phyloP scores from a whole-genome alignment of 2,888 invertebrate genomes.

The Tetranychus piercei region DNA sequence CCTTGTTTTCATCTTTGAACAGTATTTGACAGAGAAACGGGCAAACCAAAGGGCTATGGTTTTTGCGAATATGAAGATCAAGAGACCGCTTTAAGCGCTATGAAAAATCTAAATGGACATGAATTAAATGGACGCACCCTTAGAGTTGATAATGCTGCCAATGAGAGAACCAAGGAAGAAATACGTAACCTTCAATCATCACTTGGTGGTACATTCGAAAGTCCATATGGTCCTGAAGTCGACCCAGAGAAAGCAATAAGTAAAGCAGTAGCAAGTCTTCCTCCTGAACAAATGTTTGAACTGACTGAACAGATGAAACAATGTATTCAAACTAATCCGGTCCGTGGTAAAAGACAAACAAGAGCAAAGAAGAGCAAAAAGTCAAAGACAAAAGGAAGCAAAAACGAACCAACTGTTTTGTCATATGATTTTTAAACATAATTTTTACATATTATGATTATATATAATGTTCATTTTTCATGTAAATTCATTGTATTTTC shows the following conservation, averaged over 20 bases:
- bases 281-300: slow-evolving; percentile 99
- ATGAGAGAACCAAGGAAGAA: slow-evolving; percentile 40
- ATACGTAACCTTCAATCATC: slow-evolving; percentile 38
- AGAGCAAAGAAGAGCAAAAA: no score
- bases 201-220: slow-evolving; percentile 33
- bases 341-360: no score
- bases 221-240: slow-evolving; percentile 77
- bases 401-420: no score
- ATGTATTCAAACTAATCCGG: slow-evolving; percentile 68
- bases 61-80: slow-evolving; percentile 98
- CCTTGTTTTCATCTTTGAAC: background rate
- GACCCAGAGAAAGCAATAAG: slow-evolving; percentile 86
- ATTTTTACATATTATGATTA: no score
- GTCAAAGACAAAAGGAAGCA: no score
- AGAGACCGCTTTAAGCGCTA: slow-evolving; percentile 91
- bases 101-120: slow-evolving; percentile 89
- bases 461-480: no score
- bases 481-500: no score
- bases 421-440: no score
- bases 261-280: slow-evolving; percentile 88
- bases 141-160: slow-evolving; percentile 75
- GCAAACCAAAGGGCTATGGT: slow-evolving; percentile 98
- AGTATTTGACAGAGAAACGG: slow-evolving; percentile 96
- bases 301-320: slow-evolving; percentile 97
- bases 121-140: slow-evolving; percentile 90